A percentile compares a stretch with the other conserved stretches of the same genome.
Evolutionary conservation across 2,113 vertebrate genomes (phyloP).

Genomic region (Piprites chloris): DNA sequence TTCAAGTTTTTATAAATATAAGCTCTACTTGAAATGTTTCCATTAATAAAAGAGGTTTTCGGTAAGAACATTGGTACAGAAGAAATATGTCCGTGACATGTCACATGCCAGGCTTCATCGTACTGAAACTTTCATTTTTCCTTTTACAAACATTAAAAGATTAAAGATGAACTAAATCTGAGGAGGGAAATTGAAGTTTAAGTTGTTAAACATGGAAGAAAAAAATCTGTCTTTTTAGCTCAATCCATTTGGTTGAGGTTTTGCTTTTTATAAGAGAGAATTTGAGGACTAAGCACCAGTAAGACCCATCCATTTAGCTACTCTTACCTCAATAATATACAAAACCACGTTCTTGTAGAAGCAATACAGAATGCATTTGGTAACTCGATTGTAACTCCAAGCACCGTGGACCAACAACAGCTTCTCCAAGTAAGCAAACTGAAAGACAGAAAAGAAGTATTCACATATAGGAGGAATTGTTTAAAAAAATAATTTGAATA

Average conservation of each 20-base stretch:
- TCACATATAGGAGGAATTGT: neutral
- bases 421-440: slow-evolving; percentile 98
- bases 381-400: slow-evolving; percentile 98
- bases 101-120: neutral
- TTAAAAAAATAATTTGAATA: neutral
- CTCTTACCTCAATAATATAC: slow-evolving; percentile 96
- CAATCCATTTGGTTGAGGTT: neutral
- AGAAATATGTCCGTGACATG: neutral
- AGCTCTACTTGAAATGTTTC: neutral
- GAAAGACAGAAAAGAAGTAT: neutral
- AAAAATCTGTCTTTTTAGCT: neutral
- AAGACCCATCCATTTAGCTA: neutral
- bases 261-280: neutral
- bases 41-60: neutral
- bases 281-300: neutral
- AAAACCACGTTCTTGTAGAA: slow-evolving; percentile 99
- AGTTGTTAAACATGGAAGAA: neutral
- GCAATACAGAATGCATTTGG: slow-evolving; percentile 98
- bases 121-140: neutral
- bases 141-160: neutral
- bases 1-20: neutral
- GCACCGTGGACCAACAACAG: slow-evolving; percentile 94
- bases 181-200: neutral
- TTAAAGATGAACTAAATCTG: neutral
- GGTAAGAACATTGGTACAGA: neutral